Percentiles rank a stretch among this genome's conserved stretches.
These are phyloP conservation scores for Scolopax rusticola DNA, from an alignment of 2,797 vertebrate genomes.

Conservation along the genomic window DNA sequence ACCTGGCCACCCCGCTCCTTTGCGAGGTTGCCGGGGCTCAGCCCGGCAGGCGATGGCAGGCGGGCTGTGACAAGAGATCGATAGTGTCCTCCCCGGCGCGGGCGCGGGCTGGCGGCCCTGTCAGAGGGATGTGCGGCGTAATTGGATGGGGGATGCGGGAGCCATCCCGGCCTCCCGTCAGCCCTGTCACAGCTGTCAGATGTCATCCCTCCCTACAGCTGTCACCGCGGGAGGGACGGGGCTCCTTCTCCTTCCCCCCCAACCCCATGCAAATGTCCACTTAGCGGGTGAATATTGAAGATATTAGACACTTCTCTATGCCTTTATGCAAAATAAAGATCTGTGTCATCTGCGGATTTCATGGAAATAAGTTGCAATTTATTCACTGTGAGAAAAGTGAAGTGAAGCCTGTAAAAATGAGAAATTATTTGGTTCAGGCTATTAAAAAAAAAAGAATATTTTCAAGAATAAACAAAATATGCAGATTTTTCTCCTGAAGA, in stretches of 20 bases:
- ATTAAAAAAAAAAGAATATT: constrained; percentile 85
- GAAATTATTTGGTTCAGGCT: constrained; percentile 97
- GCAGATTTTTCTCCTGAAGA: constrained; percentile 55
- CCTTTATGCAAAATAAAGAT: constrained; percentile 99
- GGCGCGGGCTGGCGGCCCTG: constrained; percentile 97
- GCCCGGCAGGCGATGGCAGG: constrained; percentile 86
- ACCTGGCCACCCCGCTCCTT: constrained; percentile 86
- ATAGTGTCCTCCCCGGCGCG: constrained; percentile 95
- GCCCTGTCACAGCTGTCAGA: constrained; percentile 99
- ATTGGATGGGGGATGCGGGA: constrained; percentile 98
- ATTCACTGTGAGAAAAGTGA: constrained; percentile 91
- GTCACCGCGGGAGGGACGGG: constrained; percentile 95
- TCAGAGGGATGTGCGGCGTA: constrained; percentile 97
- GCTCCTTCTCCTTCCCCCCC: constrained; percentile 81
- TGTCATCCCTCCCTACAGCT: constrained; percentile 96
- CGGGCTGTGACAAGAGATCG: constrained; percentile 99
- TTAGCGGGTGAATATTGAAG: constrained; percentile 97
- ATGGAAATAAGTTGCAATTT: constrained; percentile 99
- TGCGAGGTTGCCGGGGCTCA: constrained; percentile 86
- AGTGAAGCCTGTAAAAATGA: constrained; percentile 93
- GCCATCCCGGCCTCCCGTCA: constrained; percentile 90
- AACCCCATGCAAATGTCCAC: constrained; percentile 99
- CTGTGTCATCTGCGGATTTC: constrained; percentile 98
- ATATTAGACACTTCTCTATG: constrained; percentile 99
- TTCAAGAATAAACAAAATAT: constrained; percentile 90